Conservation (phyloP, 2,113 vertebrate species). For the Serinus canaria region DNA sequence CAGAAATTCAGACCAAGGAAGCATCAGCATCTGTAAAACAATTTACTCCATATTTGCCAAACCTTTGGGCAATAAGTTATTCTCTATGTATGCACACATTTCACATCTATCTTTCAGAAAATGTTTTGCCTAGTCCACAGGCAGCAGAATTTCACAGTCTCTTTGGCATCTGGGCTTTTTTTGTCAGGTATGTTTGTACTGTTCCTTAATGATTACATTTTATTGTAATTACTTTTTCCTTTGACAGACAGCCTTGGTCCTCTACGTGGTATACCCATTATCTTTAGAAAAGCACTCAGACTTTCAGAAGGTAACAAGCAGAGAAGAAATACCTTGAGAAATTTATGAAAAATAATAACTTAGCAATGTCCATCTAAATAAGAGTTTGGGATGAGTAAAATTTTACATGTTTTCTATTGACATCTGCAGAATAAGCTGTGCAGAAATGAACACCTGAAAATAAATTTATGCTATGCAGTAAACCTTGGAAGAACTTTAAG, state of each 20-base stretch:
- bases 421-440: neutral
- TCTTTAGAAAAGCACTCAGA: neutral
- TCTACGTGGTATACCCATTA: neutral
- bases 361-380: neutral
- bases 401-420: neutral
- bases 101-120: neutral
- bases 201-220: neutral
- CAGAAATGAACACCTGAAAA: constrained; percentile 6
- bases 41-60: neutral
- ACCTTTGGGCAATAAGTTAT: neutral
- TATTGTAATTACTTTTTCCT: neutral
- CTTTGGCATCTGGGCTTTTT: neutral
- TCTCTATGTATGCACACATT: neutral
- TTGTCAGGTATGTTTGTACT: neutral
- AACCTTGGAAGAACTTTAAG: neutral
- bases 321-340: neutral
- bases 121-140: neutral
- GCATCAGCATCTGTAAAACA: neutral
- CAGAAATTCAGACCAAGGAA: neutral
- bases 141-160: neutral
- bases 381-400: neutral
- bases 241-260: neutral
- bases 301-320: neutral
- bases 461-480: neutral
- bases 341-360: neutral